Evolutionary conservation across 2,888 invertebrate genomes (phyloP), one percentile per base, ranked within the genome.

Genomic region (Allacma fusca): DNA sequence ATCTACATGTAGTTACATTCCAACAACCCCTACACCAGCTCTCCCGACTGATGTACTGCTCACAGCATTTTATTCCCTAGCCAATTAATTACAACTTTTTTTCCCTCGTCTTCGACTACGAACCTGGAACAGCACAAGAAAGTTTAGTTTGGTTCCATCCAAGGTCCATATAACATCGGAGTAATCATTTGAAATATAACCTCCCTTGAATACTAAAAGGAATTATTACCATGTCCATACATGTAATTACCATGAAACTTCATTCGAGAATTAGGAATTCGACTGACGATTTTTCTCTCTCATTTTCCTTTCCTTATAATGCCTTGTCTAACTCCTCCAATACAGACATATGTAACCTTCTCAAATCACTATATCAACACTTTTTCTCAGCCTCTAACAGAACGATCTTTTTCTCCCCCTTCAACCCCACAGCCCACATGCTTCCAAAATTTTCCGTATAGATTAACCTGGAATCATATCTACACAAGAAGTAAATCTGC

Each of bases 1-100:
- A 34, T 34, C 34, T 34, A 34, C 34, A 34, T 34, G 34, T 34
- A 50, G 50, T 50, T 19, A n/a, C 5, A 50, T 16, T n/a, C 50
- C 50, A 50, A 16, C 5, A 19, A 16, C 16, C 2, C n/a, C 5
- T 16, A 19, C 50, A 50, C 50, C 50, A 34, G 34, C 9, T 50
- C 2, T 4, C n/a, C 23, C 62, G 12, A 23, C 12, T 62, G 62
- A 19, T 24, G n/a, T 62, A 57, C 2, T 24, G 50, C 62, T 24
- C 26, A 24, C n/a, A 26, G 12, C 62, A 62, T 62, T 62, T 50
- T 62, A 24, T 24, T 62, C 26, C 62, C 62, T 26, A 62, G n/a
- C 62, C 62, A 62, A 62, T 62, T 62, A 62, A 62, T 62, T 62
- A 62, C 62, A 62, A 62, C 23, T 26, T 62, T 62, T 62, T 62